A percentile compares a stretch with the other conserved stretches of the same genome.
phyloP scores from a whole-genome alignment of 2,113 vertebrate genomes.

The Nestor notabilis region DNA sequence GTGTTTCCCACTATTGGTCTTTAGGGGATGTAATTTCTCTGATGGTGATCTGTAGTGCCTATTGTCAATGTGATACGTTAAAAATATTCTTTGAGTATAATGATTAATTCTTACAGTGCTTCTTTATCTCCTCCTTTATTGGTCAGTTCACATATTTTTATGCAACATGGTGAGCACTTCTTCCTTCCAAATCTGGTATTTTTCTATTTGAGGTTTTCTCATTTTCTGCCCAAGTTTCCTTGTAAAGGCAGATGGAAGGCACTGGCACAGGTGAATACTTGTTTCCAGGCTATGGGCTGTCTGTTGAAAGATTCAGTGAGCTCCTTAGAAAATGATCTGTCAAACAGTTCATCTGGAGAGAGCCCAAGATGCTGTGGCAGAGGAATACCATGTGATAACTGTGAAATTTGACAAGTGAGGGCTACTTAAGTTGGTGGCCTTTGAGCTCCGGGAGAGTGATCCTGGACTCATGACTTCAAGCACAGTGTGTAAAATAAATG shows the following conservation, averaged over 20 bases:
- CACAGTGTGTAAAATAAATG: conserved; percentile 9
- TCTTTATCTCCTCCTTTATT: not conserved
- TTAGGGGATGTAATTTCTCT: not conserved
- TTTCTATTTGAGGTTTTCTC: not conserved
- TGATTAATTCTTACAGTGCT: not conserved
- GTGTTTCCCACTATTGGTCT: not conserved
- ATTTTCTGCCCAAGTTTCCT: not conserved
- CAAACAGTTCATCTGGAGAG: conserved; percentile 28
- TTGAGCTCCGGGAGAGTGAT: conserved; percentile 3
- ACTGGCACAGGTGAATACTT: conserved; percentile 6
- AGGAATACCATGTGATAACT: conserved; percentile 34
- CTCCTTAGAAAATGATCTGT: conserved; percentile 58
- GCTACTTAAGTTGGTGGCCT: conserved; percentile 8
- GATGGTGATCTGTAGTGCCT: not conserved
- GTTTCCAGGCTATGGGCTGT: conserved; percentile 23
- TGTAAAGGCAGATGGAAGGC: not conserved
- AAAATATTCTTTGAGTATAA: not conserved
- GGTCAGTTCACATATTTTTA: not conserved
- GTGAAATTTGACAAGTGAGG: conserved; percentile 46
- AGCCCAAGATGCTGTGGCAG: not conserved
- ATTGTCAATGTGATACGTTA: not conserved
- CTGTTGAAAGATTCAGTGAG: conserved; percentile 39
- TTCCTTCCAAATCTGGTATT: not conserved
- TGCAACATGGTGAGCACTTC: not conserved
- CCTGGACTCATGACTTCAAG: conserved; percentile 4